These are phyloP conservation scores for Xiphydria camelus DNA, from an alignment of 2,888 invertebrate species.

Conservation along the genomic window DNA sequence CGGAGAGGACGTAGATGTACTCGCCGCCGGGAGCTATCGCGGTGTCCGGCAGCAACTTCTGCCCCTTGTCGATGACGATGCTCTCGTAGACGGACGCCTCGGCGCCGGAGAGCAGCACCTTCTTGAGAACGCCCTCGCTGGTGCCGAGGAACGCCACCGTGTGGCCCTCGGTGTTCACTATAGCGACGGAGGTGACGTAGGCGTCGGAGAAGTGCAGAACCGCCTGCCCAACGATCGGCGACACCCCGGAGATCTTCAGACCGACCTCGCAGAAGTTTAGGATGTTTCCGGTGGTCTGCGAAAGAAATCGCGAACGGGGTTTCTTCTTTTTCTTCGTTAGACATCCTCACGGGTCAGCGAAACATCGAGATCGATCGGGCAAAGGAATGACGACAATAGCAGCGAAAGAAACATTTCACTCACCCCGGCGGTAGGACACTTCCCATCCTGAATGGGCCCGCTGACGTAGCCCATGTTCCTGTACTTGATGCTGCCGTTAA, in stretches of 20 bases:
- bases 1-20: constrained; percentile 83
- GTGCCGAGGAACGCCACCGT: constrained; percentile 95
- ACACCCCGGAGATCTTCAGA: constrained; percentile 86
- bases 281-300: constrained; percentile 82
- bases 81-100: constrained; percentile 84
- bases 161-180: constrained; percentile 87
- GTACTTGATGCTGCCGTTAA: constrained; percentile 91
- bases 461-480: constrained; percentile 91
- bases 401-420: constrained; percentile 42
- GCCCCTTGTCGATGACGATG: constrained; percentile 78
- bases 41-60: constrained; percentile 83
- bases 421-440: constrained; percentile 83
- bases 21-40: constrained; percentile 81
- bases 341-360: too few species aligned
- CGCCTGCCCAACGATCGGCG: constrained; percentile 79
- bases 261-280: constrained; percentile 91
- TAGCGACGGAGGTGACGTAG: constrained; percentile 81
- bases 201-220: constrained; percentile 78
- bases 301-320: too few species aligned
- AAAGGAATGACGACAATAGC: not conserved
- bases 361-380: too few species aligned
- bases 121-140: constrained; percentile 80
- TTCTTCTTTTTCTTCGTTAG: too few species aligned
- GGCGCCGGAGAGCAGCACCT: constrained; percentile 76
- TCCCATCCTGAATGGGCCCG: constrained; percentile 87